Evolutionary conservation across 2,113 vertebrate species (phyloP).

Genomic region (Tenebrosternarchus preto): DNA sequence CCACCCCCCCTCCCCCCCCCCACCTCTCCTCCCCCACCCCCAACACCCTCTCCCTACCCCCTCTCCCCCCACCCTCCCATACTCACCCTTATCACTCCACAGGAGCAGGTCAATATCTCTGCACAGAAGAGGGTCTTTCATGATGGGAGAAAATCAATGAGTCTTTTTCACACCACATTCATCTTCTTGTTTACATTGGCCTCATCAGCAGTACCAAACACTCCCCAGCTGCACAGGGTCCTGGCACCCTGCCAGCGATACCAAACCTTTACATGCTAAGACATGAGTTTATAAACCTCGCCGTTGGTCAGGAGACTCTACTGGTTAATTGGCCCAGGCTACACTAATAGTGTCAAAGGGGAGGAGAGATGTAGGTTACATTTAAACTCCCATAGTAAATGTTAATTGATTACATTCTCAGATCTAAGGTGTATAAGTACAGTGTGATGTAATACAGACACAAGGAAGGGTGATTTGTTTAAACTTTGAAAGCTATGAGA

Average conservation of each 20-base stretch:
- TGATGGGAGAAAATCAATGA: slow-evolving; percentile 69
- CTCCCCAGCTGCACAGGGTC: slow-evolving; percentile 30
- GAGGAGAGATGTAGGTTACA: background rate
- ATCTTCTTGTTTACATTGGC: slow-evolving; percentile 70
- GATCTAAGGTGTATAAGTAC: background rate
- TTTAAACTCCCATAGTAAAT: background rate
- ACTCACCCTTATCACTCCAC: background rate
- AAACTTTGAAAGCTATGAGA: too few relatives aligned
- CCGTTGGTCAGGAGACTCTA: slow-evolving; percentile 44
- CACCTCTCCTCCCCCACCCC: slow-evolving; percentile 28
- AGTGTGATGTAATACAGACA: too few relatives aligned
- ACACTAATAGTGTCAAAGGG: background rate
- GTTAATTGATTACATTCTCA: background rate
- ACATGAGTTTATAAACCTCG: slow-evolving; percentile 54
- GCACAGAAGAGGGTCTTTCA: slow-evolving; percentile 59
- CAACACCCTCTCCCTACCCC: slow-evolving; percentile 21
- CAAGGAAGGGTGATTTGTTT: too few relatives aligned
- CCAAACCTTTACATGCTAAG: slow-evolving; percentile 50
- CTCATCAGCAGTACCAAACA: slow-evolving; percentile 61
- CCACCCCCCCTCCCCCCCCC: slow-evolving; percentile 27
- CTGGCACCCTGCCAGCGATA: slow-evolving; percentile 52
- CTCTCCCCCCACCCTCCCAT: background rate
- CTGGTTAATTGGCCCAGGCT: background rate
- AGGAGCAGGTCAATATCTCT: slow-evolving; percentile 58
- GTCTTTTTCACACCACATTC: slow-evolving; percentile 62